Evolutionary conservation across 2,113 vertebrate species (phyloP).

Genomic region (Dasyurus viverrinus): DNA sequence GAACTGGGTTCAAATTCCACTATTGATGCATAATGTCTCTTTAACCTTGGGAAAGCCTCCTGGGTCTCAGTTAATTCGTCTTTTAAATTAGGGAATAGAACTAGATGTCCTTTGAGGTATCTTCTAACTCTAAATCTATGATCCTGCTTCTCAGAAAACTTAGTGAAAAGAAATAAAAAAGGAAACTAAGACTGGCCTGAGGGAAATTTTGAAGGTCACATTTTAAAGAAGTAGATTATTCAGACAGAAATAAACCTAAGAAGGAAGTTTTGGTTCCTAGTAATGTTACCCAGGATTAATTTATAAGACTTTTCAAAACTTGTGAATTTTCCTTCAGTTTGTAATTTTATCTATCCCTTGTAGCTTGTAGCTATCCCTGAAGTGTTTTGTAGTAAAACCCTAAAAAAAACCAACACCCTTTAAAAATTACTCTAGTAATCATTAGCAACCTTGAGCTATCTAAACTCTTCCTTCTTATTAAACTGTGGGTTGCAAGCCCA

Average conservation of each 20-base stretch:
- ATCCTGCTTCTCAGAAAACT: not conserved
- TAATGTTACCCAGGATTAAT: not conserved
- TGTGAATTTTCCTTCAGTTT: not conserved
- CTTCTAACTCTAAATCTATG: not conserved
- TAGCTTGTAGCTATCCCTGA: not conserved
- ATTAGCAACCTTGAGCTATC: too few relatives aligned
- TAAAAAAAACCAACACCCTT: not conserved
- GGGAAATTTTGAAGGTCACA: not conserved
- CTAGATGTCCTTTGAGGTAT: not conserved
- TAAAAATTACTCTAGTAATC: not conserved
- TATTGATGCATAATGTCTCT: not conserved
- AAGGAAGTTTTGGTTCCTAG: not conserved
- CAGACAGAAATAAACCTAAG: not conserved
- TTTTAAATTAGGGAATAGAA: not conserved
- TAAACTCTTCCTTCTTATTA: too few relatives aligned
- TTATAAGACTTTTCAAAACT: not conserved
- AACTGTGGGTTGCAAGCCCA: too few relatives aligned
- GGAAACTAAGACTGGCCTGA: not conserved
- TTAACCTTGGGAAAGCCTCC: not conserved
- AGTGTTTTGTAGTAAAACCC: not conserved
- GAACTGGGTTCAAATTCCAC: not conserved
- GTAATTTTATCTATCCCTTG: not conserved
- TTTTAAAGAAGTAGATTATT: not conserved
- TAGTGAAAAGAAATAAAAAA: not conserved
- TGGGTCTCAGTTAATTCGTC: not conserved